Evolutionary conservation across 1,140 invertebrate species (phyloP).

Genomic region (Brachionus sp.): DNA sequence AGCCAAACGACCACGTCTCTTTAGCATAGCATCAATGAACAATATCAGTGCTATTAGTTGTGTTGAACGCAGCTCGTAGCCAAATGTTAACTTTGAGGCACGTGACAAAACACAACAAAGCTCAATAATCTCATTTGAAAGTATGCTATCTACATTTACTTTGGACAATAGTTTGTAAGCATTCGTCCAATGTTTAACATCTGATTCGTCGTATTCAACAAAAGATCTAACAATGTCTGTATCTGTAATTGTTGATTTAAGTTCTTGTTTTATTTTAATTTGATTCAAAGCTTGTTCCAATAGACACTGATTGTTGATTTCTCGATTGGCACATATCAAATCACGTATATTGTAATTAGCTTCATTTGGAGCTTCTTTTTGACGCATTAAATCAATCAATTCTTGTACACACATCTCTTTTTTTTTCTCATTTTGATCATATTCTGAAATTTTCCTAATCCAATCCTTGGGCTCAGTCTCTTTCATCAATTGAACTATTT

Average conservation of each 20-base stretch:
- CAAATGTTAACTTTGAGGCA: neutral
- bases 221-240: neutral
- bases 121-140: neutral
- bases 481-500: slow-evolving; percentile 1
- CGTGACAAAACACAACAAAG: neutral
- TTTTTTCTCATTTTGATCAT: neutral
- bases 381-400: slow-evolving; percentile 2
- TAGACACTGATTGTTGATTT: neutral
- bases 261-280: neutral
- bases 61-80: neutral
- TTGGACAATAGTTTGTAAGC: neutral
- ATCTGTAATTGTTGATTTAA: neutral
- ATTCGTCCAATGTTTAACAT: neutral
- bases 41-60: neutral
- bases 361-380: slow-evolving; percentile 9
- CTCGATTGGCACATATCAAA: neutral
- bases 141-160: neutral
- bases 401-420: neutral
- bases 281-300: neutral
- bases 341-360: neutral
- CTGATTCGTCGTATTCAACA: neutral
- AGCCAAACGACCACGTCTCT: neutral
- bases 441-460: neutral
- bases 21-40: neutral
- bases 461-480: neutral